Conservation (phyloP, 1,140 invertebrate genomes). For the Brachionus rotundiformis region DNA sequence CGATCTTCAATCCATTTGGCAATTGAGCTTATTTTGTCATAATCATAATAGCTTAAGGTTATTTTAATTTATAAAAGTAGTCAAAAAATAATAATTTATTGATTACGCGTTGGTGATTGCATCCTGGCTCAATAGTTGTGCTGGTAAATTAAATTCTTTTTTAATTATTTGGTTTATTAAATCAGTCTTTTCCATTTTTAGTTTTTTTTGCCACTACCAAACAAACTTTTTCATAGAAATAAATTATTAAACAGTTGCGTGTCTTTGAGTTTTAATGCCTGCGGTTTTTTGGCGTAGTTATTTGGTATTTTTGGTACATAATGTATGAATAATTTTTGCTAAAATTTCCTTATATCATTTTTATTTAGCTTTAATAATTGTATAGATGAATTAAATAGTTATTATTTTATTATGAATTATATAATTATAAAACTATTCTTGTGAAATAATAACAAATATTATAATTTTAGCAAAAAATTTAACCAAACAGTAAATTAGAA, state of each 20-base stretch:
- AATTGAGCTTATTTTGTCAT: conserved; percentile 37
- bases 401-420: too few species aligned
- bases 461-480: too few species aligned
- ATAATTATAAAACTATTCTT: too few species aligned
- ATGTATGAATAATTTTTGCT: too few species aligned
- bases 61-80: too few species aligned
- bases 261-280: background rate
- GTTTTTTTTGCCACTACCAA: background rate
- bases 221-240: background rate
- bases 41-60: conserved; percentile 45
- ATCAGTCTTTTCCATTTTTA: background rate
- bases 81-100: too few species aligned
- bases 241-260: background rate
- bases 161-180: background rate
- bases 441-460: too few species aligned
- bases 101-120: conserved; percentile 43
- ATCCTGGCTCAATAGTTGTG: conserved; percentile 31
- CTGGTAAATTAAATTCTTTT: conserved; percentile 25
- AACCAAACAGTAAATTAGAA: too few species aligned
- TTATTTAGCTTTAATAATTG: too few species aligned
- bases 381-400: too few species aligned
- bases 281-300: background rate
- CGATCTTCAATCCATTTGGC: conserved; percentile 21
- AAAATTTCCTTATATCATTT: too few species aligned
- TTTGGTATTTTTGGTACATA: too few species aligned